Conservation (phyloP, 2,797 vertebrate genomes). For the Macropodus opercularis region DNA sequence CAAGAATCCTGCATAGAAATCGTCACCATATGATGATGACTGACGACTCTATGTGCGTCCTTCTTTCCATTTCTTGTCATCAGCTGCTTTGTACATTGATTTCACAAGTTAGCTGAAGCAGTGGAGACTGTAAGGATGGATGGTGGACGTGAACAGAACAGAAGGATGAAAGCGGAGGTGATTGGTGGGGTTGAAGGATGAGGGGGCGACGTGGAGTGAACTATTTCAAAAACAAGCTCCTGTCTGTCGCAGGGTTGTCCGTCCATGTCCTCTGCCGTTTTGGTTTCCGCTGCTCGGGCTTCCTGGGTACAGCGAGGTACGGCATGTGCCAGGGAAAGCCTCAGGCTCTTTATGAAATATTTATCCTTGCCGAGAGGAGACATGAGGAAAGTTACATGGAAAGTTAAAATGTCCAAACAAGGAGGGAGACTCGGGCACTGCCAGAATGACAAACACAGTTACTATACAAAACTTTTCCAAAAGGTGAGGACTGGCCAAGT, state of each 20-base stretch:
- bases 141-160: constrained; percentile 4
- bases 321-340: constrained; percentile 72
- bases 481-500: constrained; percentile 29
- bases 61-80: no score
- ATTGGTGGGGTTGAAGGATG: constrained; percentile 5
- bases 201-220: constrained; percentile 35
- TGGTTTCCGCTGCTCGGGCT: constrained; percentile 57
- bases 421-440: constrained; percentile 46
- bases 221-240: constrained; percentile 51
- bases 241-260: constrained; percentile 49
- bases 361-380: constrained; percentile 76
- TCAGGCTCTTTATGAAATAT: constrained; percentile 81
- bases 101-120: neutral
- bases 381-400: constrained; percentile 74
- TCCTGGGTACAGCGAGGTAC: constrained; percentile 58
- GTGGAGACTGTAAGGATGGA: neutral
- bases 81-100: no score
- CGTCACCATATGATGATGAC: no score
- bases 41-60: no score
- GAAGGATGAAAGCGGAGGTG: neutral
- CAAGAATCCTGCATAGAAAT: no score
- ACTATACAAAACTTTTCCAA: constrained; percentile 64
- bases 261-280: constrained; percentile 64
- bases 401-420: constrained; percentile 76
- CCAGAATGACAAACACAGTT: constrained; percentile 74